Conservation (phyloP, 2,888 invertebrate genomes). For the Tiphia femorata region DNA sequence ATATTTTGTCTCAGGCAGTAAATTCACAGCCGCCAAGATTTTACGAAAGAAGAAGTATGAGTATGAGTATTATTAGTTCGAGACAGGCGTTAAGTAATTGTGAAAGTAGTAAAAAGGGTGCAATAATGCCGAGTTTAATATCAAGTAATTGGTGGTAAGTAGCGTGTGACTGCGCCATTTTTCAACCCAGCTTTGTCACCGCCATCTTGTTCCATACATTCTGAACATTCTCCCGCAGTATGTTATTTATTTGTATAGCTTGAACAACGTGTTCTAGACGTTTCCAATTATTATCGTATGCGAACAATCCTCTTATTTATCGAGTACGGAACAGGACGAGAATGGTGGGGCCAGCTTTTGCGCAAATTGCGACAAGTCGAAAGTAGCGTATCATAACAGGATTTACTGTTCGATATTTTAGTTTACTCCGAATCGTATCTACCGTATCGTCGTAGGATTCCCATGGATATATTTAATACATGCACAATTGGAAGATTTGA, state of each 20-base stretch:
- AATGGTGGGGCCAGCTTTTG: no score
- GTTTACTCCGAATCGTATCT: no score
- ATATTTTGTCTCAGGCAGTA: conserved; percentile 30
- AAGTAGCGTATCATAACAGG: no score
- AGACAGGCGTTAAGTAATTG: conserved; percentile 64
- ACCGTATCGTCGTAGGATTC: no score
- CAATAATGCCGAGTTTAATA: conserved; percentile 76
- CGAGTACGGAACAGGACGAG: no score
- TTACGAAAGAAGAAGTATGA: conserved; percentile 68
- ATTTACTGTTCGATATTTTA: no score
- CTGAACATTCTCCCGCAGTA: not conserved
- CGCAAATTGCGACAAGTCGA: no score
- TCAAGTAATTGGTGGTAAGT: conserved; percentile 76
- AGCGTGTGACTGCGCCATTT: conserved; percentile 45
- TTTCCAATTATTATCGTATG: no score
- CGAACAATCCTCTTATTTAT: no score
- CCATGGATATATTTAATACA: no score
- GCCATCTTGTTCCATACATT: conserved; percentile 49
- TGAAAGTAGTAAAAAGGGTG: conserved; percentile 65
- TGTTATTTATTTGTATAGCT: not conserved
- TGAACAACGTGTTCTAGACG: no score
- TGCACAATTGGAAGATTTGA: no score
- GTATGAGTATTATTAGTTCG: conserved; percentile 63
- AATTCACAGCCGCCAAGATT: conserved; percentile 57
- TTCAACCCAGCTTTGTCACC: conserved; percentile 38